Evolutionary conservation across 2,797 vertebrate genomes (phyloP).

Genomic region (Yasuhikotakia modesta): DNA sequence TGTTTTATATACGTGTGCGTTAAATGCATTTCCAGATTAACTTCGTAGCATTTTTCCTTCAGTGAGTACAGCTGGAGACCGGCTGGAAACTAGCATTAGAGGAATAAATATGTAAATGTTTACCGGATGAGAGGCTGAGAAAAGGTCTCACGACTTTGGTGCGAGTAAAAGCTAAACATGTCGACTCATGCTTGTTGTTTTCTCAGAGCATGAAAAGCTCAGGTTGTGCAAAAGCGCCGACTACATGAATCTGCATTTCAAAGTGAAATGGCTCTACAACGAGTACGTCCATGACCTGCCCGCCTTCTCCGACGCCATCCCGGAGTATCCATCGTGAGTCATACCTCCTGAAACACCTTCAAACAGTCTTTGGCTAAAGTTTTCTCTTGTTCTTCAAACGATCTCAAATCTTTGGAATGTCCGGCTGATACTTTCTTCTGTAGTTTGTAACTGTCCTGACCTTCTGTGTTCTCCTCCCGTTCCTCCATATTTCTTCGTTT

Average conservation of each 20-base stretch:
- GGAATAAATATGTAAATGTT: constrained; percentile 9
- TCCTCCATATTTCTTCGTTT: constrained; percentile 47
- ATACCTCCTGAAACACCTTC: constrained; percentile 1
- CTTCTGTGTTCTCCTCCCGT: constrained; percentile 9
- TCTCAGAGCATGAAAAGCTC: constrained; percentile 90
- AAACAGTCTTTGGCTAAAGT: background rate
- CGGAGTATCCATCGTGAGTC: constrained; percentile 93
- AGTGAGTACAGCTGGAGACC: constrained; percentile 1
- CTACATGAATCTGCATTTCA: constrained; percentile 99
- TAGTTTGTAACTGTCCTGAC: background rate
- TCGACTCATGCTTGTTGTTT: constrained; percentile 15
- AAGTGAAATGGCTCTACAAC: too few species aligned
- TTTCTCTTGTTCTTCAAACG: constrained; percentile 19
- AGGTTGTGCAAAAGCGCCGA: constrained; percentile 90
- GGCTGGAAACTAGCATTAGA: background rate
- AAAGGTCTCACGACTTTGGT: background rate
- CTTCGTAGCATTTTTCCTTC: background rate
- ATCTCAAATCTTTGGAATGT: background rate
- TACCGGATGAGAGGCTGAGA: background rate
- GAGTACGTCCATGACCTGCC: constrained; percentile 88
- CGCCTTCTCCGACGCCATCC: constrained; percentile 79
- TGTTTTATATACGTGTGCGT: constrained; percentile 29
- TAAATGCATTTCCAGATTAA: background rate
- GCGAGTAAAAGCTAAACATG: background rate
- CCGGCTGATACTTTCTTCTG: background rate